phyloP scores from a whole-genome alignment of 2,888 invertebrate species.

The Idaea straminata region DNA sequence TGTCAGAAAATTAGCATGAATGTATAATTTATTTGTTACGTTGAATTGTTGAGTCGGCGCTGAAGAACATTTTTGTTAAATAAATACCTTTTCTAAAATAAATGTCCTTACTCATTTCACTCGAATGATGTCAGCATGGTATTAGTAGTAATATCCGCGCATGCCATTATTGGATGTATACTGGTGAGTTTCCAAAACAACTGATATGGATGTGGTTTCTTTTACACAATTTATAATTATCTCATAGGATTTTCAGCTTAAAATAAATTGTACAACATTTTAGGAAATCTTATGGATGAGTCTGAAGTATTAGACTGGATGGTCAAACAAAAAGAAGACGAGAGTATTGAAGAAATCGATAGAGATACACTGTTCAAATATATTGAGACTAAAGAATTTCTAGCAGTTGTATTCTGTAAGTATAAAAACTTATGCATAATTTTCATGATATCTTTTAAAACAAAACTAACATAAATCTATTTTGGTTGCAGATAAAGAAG shows the following conservation, averaged over 20 bases:
- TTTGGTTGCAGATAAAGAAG: slow-evolving; percentile 84
- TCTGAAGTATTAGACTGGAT: slow-evolving; percentile 94
- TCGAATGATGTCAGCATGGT: slow-evolving; percentile 79
- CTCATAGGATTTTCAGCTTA: slow-evolving; percentile 44
- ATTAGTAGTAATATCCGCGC: slow-evolving; percentile 73
- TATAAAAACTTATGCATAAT: slow-evolving; percentile 37
- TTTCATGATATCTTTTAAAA: not conserved
- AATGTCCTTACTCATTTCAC: slow-evolving; percentile 67
- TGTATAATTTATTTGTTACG: slow-evolving; percentile 73
- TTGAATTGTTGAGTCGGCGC: slow-evolving; percentile 73
- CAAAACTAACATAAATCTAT: not conserved
- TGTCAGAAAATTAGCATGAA: slow-evolving; percentile 73
- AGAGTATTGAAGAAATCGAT: slow-evolving; percentile 94
- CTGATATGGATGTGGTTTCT: slow-evolving; percentile 79
- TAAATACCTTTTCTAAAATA: slow-evolving; percentile 71
- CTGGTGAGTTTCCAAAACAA: slow-evolving; percentile 71
- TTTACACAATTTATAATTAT: slow-evolving; percentile 38
- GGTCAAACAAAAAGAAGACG: slow-evolving; percentile 93
- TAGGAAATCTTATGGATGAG: slow-evolving; percentile 84
- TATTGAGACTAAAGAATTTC: slow-evolving; percentile 93
- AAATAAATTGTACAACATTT: slow-evolving; percentile 58
- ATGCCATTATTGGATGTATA: slow-evolving; percentile 72
- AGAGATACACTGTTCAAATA: slow-evolving; percentile 90
- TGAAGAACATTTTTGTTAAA: slow-evolving; percentile 75
- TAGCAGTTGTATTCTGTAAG: slow-evolving; percentile 96